Evolutionary conservation across 1,140 invertebrate genomes (phyloP), one percentile per base, ranked within the genome.

Genomic region (Drosophila triauraria): DNA sequence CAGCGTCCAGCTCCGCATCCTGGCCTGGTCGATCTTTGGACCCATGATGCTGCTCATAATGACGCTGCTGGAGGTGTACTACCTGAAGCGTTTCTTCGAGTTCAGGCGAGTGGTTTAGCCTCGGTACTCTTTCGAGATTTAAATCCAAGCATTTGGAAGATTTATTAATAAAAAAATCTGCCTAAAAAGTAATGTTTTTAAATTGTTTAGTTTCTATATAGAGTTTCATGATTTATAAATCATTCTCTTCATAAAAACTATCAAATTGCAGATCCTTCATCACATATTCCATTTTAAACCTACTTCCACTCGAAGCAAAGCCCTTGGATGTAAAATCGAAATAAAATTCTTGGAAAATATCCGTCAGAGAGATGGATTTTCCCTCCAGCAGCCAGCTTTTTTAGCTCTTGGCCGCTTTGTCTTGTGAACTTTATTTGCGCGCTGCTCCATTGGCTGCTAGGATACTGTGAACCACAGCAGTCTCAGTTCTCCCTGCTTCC

Each of bases 11-110:
- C 60, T 71, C n/a, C 86, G 85, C 12, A 35, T 85, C 8, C 17
- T 82, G 3, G 54, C 56, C 27, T 90, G 85, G 85, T 82, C 78
- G 1, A 32, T 90, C 8, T 86, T 91, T 15, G 58, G 60, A 0
- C 71, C 85, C 1, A 60, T 68, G 2, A 12, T 90, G 43, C 30
- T 90, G 25, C 44, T 90, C 7, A 20, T 54, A 1, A 82, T 71
- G 78, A 61, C 85, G 10, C 0, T 80, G 0, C 3, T 67, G 15
- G 78, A 82, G 64, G 42, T 91, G 5, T 82, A 85, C 38, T 90
- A 91, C 15, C 54, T 90, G 5, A 90, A 91, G 71, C 75, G 68
- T 4, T 90, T 90, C 86, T 90, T 90, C 10, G 85, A 90, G 48
- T 79, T 91, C 5, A 67, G 50, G 30, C 56, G 68, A 17, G 82